These are phyloP conservation scores for Dilophus febrilis DNA, from an alignment of 2,888 invertebrate genomes.

Conservation along the genomic window DNA sequence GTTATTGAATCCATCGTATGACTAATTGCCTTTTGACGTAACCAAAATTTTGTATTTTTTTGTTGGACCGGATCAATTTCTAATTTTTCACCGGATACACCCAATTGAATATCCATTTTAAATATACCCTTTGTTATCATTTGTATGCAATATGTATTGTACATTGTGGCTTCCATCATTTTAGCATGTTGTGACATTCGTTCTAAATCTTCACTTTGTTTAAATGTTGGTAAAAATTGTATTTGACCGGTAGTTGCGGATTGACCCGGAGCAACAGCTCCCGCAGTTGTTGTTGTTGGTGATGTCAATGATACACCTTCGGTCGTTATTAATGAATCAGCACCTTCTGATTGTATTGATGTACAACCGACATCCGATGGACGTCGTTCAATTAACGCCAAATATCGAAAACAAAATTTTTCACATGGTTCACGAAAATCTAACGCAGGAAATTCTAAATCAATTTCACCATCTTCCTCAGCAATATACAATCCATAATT, in stretches of 20 bases:
- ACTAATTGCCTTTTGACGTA: conserved; percentile 59
- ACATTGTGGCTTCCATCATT: conserved; percentile 72
- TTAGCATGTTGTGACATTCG: conserved; percentile 56
- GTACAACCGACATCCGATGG: conserved; percentile 20
- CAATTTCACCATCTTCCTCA: conserved; percentile 92
- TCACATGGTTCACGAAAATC: conserved; percentile 77
- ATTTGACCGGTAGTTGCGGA: conserved; percentile 24
- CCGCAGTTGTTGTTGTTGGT: too few relatives aligned
- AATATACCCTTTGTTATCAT: conserved; percentile 64
- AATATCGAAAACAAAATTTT: conserved; percentile 80
- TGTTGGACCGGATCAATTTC: conserved; percentile 74
- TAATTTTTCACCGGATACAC: conserved; percentile 77
- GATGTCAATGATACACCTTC: too few relatives aligned
- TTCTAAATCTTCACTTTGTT: conserved; percentile 36
- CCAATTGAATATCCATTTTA: conserved; percentile 69
- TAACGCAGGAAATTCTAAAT: conserved; percentile 81
- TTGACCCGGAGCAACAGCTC: conserved; percentile 18
- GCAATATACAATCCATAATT: conserved; percentile 83
- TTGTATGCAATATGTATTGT: conserved; percentile 63
- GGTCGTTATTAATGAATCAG: conserved; percentile 20
- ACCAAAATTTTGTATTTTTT: conserved; percentile 46
- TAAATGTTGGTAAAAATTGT: conserved; percentile 10
- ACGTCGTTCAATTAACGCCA: conserved; percentile 67
- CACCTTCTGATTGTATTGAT: conserved; percentile 32
- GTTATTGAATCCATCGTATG: conserved; percentile 77